phyloP scores from a whole-genome alignment of 2,797 vertebrate species.

The Ispidina picta region DNA sequence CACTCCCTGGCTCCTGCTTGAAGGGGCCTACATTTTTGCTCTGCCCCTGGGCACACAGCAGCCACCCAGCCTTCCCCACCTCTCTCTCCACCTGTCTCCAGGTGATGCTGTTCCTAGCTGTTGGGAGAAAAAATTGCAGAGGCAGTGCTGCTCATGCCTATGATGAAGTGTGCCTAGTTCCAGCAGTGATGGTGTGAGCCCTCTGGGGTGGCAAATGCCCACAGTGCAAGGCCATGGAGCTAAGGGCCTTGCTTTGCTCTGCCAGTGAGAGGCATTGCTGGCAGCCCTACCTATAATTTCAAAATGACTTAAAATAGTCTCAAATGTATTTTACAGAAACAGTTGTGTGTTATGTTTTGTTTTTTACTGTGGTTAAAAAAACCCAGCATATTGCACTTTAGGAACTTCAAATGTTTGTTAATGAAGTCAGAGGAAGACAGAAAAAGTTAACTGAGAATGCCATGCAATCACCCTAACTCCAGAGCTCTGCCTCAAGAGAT shows the following conservation, averaged over 20 bases:
- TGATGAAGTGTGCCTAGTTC: background rate
- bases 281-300: background rate
- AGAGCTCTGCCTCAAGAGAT: constrained; percentile 1
- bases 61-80: background rate
- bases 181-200: background rate
- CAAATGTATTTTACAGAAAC: background rate
- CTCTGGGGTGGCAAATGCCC: background rate
- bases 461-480: constrained; percentile 11
- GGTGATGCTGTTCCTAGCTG: background rate
- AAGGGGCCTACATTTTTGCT: background rate
- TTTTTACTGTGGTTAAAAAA: background rate
- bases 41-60: background rate
- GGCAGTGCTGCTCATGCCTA: background rate
- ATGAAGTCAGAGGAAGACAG: constrained; percentile 44
- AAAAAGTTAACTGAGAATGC: constrained; percentile 29
- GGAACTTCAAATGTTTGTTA: constrained; percentile 26
- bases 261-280: background rate
- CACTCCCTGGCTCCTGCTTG: background rate
- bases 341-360: background rate
- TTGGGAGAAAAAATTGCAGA: background rate
- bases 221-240: background rate
- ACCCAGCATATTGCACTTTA: background rate
- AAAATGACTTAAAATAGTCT: background rate
- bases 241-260: background rate
- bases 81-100: background rate